Conservation (phyloP, 2,113 vertebrate genomes). For the Hippocampus mohnikei region DNA sequence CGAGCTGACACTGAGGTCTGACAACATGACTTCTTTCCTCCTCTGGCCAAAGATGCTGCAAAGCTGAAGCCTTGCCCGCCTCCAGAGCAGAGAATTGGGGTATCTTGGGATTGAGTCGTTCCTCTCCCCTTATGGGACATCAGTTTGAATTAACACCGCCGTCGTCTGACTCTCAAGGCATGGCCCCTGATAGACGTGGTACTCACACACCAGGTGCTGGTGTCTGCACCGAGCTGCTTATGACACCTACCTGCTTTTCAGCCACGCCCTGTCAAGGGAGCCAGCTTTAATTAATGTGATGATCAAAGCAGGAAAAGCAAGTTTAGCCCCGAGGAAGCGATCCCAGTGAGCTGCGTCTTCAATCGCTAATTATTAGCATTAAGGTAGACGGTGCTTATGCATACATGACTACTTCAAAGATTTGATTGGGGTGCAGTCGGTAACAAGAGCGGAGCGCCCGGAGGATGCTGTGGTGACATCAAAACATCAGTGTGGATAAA, state of each 20-base stretch:
- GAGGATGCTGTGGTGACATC: conserved; percentile 68
- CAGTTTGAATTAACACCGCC: conserved; percentile 63
- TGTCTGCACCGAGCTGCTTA: conserved; percentile 57
- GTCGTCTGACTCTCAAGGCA: conserved; percentile 52
- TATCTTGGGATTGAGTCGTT: conserved; percentile 53
- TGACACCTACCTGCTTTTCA: conserved; percentile 77
- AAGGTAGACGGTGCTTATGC: conserved; percentile 75
- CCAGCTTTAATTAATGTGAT: conserved; percentile 79
- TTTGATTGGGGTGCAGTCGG: conserved; percentile 74
- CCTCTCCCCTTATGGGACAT: conserved; percentile 62
- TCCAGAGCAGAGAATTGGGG: conserved; percentile 48
- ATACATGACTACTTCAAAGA: conserved; percentile 78
- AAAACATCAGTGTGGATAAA: conserved; percentile 79
- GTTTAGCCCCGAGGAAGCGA: conserved; percentile 72
- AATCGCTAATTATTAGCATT: conserved; percentile 79
- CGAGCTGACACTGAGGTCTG: conserved; percentile 72
- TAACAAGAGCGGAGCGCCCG: conserved; percentile 67
- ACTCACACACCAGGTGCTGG: conserved; percentile 71
- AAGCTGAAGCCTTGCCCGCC: conserved; percentile 48
- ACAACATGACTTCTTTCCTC: conserved; percentile 70
- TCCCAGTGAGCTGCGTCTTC: conserved; percentile 60
- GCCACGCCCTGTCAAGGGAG: conserved; percentile 72
- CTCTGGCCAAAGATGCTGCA: conserved; percentile 60
- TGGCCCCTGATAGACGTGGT: conserved; percentile 60
- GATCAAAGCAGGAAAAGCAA: conserved; percentile 75